Evolutionary conservation across 2,888 invertebrate species (phyloP), one percentile per base, ranked within the genome.

Genomic region (Ectemnius cavifrons): DNA sequence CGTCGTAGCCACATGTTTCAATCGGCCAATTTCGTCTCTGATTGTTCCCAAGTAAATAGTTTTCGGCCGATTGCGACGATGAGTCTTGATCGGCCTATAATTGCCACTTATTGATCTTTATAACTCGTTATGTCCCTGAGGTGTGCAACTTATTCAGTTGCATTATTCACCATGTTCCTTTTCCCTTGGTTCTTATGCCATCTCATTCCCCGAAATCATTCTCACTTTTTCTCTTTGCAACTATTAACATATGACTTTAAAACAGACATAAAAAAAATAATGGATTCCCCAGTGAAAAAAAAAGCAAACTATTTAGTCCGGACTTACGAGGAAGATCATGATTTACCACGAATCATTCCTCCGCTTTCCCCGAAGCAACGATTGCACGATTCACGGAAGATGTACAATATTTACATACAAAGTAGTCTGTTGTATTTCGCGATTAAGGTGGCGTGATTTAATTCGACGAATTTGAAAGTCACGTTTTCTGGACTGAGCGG

Each of bases 1-100:
- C 73, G 57, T 18, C 18, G 46, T 13, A 52, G 8, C 52, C 61
- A 14, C 5, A 71, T 27, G 20, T 67, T 71, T 52, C 74, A 75
- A 78, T 77, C 69, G 70, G 59, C 66, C 57, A 73, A 81, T 77
- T 77, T 65, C 28, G 47, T 46, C 28, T 68, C 37, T 18, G 20
- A 27, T 49, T 58, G 16, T 59, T 61, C 14, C 57, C 16, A 49
- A 64, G 45, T 27, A 23, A 52, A 60, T 49, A 18, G 63, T 76
- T 62, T 47, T 14, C 18, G 14, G 47, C 13, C 47, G 47, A 62
- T 16, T 45, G 8, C 16, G 23, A 63, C 23, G 46, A 45, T 73
- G 20, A 23, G 52, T 13, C 5, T 16, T 27, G 28, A 14, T 16
- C 47, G 18, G 52, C 0, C 23, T 20, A 13, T 20, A 45, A 4